Evolutionary conservation across 2,113 vertebrate species (phyloP).

Genomic region (Brevimyrus niger): DNA sequence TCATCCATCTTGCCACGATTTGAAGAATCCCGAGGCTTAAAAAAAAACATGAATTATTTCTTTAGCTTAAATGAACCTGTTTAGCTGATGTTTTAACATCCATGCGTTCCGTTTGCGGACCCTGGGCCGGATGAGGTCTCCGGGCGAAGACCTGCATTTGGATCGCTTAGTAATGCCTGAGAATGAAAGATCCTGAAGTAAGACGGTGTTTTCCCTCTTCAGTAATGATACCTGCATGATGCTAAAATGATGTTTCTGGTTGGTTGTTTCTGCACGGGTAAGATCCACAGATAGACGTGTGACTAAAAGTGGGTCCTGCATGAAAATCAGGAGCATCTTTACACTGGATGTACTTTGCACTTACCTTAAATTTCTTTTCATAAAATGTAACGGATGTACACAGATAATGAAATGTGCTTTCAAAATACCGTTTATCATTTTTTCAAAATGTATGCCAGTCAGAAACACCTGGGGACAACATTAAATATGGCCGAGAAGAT

Average conservation of each 20-base stretch:
- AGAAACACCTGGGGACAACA: background rate
- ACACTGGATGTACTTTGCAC: background rate
- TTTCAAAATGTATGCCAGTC: background rate
- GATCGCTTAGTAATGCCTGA: background rate
- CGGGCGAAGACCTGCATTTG: background rate
- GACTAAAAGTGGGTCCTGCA: background rate
- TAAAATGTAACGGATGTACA: background rate
- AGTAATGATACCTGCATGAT: background rate
- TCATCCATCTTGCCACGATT: background rate
- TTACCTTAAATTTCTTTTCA: background rate
- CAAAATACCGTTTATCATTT: background rate
- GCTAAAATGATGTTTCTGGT: background rate
- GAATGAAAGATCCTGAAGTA: background rate
- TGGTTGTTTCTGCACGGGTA: background rate
- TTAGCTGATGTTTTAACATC: background rate
- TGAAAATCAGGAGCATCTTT: background rate
- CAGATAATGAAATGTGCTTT: background rate
- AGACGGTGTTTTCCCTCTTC: background rate
- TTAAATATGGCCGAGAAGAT: background rate
- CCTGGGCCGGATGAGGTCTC: too few species aligned
- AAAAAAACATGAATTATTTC: background rate
- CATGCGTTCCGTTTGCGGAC: background rate
- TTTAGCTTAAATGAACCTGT: background rate
- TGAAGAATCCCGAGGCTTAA: background rate
- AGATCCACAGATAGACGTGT: background rate